Evolutionary conservation across 1,140 invertebrate genomes (phyloP).

Genomic region (Panagrolaimus sp.): DNA sequence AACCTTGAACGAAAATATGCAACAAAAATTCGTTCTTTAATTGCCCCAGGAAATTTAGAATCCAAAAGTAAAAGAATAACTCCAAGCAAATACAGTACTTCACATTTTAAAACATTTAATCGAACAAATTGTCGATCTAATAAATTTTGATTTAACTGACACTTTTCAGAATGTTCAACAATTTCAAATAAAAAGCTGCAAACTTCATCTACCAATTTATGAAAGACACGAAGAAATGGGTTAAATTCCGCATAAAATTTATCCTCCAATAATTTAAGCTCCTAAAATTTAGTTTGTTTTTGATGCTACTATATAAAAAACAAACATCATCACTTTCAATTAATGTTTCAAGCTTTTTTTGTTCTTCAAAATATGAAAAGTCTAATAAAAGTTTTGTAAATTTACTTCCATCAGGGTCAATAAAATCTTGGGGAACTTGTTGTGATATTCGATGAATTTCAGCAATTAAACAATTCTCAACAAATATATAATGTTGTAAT

Average conservation of each 20-base stretch:
- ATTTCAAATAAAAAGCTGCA: constrained; percentile 30
- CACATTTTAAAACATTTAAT: constrained; percentile 69
- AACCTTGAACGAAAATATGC: constrained; percentile 87
- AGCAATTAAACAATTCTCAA: constrained; percentile 34
- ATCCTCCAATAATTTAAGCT: constrained; percentile 22
- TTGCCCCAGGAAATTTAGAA: constrained; percentile 75
- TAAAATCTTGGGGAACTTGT: constrained; percentile 29
- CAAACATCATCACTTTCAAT: constrained; percentile 31
- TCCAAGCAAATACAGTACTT: constrained; percentile 86
- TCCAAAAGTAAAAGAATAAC: constrained; percentile 85
- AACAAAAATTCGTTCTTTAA: constrained; percentile 83
- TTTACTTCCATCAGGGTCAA: constrained; percentile 17
- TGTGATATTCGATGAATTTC: constrained; percentile 35
- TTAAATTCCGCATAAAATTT: constrained; percentile 20
- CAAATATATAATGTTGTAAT: constrained; percentile 26
- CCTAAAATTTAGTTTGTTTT: constrained; percentile 19
- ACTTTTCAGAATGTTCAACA: constrained; percentile 24
- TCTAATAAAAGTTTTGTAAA: constrained; percentile 26
- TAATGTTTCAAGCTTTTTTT: constrained; percentile 24
- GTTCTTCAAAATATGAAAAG: constrained; percentile 39
- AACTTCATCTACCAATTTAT: constrained; percentile 25
- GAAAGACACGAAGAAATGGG: constrained; percentile 20
- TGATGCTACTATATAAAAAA: not conserved
- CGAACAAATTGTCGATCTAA: constrained; percentile 14
- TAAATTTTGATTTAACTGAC: constrained; percentile 6